These are phyloP conservation scores for Mirza zaza DNA, from an alignment of 2,113 vertebrate species.

Conservation along the genomic window DNA sequence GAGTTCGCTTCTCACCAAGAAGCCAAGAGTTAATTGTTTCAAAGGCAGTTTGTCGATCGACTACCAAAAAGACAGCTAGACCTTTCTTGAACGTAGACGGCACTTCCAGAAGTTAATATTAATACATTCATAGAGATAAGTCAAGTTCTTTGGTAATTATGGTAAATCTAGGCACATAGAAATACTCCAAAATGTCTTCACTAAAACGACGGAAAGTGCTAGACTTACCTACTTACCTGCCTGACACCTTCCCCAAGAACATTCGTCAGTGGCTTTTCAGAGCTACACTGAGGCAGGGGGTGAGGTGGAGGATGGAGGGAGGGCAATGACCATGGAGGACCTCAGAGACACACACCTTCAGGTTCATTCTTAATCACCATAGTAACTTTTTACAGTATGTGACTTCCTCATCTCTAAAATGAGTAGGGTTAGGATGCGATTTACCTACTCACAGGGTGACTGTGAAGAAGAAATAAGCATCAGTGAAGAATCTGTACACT, in stretches of 20 bases:
- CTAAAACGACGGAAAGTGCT: not conserved
- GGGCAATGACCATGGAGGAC: not conserved
- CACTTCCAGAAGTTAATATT: not conserved
- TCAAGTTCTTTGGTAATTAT: not conserved
- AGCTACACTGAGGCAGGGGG: not conserved
- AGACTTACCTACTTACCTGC: slow-evolving; percentile 7
- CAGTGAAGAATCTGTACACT: not conserved
- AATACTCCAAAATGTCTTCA: not conserved
- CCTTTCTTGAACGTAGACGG: not conserved
- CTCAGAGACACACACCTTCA: not conserved
- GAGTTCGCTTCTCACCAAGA: not conserved
- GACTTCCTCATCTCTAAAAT: not conserved
- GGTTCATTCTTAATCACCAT: not conserved
- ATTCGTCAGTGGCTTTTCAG: not conserved
- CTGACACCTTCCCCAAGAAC: not conserved
- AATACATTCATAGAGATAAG: not conserved
- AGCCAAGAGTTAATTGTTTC: not conserved
- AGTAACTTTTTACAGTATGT: not conserved
- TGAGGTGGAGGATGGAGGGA: not conserved
- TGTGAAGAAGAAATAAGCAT: not conserved
- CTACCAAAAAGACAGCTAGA: not conserved
- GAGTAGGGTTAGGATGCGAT: not conserved
- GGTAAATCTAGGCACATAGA: not conserved
- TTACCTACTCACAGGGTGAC: not conserved
- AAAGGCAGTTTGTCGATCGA: not conserved